Evolutionary conservation across 2,113 vertebrate genomes (phyloP).

Genomic region (Anarhynchus alexandrinus): DNA sequence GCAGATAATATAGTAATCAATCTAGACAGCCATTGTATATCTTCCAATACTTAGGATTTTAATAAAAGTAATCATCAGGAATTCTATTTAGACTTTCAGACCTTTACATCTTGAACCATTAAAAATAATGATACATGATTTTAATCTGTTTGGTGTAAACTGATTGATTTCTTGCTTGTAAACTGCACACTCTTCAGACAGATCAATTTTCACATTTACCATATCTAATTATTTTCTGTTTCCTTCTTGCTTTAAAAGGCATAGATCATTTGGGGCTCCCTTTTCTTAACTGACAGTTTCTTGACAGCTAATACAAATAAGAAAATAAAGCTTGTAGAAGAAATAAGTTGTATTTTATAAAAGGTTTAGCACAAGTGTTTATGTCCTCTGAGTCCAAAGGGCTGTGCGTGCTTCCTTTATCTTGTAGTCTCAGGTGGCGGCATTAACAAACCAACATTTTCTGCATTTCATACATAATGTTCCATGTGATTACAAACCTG

Average conservation of each 20-base stretch:
- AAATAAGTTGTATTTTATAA: constrained; percentile 45
- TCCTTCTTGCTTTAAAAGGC: constrained; percentile 47
- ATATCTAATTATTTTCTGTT: constrained; percentile 70
- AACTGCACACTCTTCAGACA: constrained; percentile 60
- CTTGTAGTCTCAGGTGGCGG: not conserved
- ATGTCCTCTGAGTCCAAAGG: constrained; percentile 23
- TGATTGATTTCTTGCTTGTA: constrained; percentile 71
- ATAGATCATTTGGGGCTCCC: constrained; percentile 6
- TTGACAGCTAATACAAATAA: constrained; percentile 55
- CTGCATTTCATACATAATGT: constrained; percentile 44
- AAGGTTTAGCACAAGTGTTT: constrained; percentile 26
- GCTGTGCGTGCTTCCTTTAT: constrained; percentile 23
- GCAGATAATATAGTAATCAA: constrained; percentile 57
- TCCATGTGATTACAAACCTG: constrained; percentile 28
- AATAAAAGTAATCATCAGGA: constrained; percentile 60
- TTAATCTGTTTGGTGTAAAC: constrained; percentile 71
- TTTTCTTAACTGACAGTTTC: constrained; percentile 26
- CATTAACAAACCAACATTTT: constrained; percentile 46
- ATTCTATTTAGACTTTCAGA: constrained; percentile 66
- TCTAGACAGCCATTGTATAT: constrained; percentile 16
- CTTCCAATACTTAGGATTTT: constrained; percentile 52
- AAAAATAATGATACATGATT: constrained; percentile 71
- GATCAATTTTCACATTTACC: constrained; percentile 72
- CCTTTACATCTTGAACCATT: constrained; percentile 59
- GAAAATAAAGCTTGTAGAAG: constrained; percentile 31